Evolutionary conservation across 1,140 invertebrate genomes (phyloP).

Genomic region (Pantala flavescens): DNA sequence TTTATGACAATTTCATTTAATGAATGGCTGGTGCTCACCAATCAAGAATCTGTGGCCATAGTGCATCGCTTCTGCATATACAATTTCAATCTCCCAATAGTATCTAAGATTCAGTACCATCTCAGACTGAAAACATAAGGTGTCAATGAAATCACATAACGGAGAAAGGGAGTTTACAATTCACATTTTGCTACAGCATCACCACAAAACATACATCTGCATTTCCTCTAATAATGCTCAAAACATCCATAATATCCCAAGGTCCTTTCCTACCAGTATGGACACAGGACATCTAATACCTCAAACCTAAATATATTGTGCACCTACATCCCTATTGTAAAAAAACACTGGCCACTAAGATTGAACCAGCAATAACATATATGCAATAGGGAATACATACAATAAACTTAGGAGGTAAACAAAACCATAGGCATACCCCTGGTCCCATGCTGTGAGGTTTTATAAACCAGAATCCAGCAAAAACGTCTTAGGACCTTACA

Average conservation of each 20-base stretch:
- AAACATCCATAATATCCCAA: background rate
- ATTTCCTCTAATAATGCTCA: background rate
- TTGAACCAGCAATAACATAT: background rate
- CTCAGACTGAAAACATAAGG: background rate
- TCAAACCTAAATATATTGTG: background rate
- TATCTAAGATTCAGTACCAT: background rate
- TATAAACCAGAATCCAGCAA: background rate
- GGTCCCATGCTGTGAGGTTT: background rate
- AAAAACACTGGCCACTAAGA: background rate
- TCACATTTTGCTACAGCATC: background rate
- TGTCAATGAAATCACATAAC: background rate
- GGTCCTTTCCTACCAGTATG: background rate
- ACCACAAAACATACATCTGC: background rate
- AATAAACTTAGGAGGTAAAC: background rate
- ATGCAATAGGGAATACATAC: background rate
- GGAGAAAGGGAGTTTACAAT: background rate
- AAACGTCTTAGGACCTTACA: background rate
- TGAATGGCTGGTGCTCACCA: background rate
- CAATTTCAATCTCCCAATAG: background rate
- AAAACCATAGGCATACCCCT: background rate
- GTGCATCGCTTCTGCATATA: background rate
- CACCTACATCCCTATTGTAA: background rate
- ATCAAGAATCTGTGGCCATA: background rate
- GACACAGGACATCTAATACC: background rate
- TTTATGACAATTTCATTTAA: background rate